Evolutionary conservation across 2,888 invertebrate genomes (phyloP).

Genomic region (Tipula vernalis): DNA sequence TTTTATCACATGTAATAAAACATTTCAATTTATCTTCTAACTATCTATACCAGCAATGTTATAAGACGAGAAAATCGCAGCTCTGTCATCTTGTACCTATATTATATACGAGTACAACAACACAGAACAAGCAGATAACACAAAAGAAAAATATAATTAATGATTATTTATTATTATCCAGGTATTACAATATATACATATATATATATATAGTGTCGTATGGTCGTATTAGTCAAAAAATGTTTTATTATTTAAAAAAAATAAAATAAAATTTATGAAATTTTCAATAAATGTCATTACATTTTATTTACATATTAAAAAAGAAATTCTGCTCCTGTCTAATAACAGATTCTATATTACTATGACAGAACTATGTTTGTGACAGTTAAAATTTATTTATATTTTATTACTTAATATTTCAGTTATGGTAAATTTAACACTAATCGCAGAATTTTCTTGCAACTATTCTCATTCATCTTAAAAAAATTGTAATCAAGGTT

Average conservation of each 20-base stretch:
- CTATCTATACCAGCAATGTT: neutral
- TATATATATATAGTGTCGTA: too few relatives aligned
- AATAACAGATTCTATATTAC: neutral
- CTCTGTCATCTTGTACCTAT: neutral
- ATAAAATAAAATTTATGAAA: neutral
- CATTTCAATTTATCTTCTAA: neutral
- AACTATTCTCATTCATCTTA: too few relatives aligned
- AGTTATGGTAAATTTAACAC: neutral
- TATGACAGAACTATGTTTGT: neutral
- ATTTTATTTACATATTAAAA: neutral
- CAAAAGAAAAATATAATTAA: neutral
- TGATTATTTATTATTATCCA: constrained; percentile 4
- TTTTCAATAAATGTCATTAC: neutral
- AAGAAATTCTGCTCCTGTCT: neutral
- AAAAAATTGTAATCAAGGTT: too few relatives aligned
- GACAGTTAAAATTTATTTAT: neutral
- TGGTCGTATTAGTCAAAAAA: neutral
- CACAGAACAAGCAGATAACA: neutral
- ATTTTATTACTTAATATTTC: neutral
- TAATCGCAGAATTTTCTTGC: too few relatives aligned
- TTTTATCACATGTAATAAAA: neutral
- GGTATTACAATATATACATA: neutral
- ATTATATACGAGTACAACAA: neutral
- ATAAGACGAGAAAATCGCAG: neutral
- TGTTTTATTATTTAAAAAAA: neutral